phyloP scores from a whole-genome alignment of 2,888 invertebrate genomes.

The Lobophora halterata region DNA sequence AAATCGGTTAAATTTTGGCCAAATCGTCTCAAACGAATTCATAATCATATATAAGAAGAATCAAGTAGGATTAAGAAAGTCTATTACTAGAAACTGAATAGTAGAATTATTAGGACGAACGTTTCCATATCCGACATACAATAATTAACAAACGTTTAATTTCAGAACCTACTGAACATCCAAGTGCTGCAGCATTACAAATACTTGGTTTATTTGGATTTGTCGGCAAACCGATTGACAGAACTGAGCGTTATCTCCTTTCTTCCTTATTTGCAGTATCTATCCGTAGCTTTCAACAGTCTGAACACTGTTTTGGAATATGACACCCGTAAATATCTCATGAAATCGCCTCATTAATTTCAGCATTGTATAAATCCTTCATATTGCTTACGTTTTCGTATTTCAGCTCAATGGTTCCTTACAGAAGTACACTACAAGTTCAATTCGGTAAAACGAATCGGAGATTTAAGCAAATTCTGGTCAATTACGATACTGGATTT shows the following conservation, averaged over 20 bases:
- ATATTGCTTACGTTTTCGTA: constrained; percentile 30
- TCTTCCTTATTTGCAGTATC: constrained; percentile 78
- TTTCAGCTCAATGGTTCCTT: constrained; percentile 79
- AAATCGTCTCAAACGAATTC: too few relatives aligned
- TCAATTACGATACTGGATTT: constrained; percentile 81
- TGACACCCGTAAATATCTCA: constrained; percentile 62
- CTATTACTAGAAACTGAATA: too few relatives aligned
- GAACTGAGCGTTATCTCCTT: constrained; percentile 73
- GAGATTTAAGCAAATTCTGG: constrained; percentile 81
- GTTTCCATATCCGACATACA: background rate
- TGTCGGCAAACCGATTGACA: constrained; percentile 78
- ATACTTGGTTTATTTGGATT: constrained; percentile 81
- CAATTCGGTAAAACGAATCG: constrained; percentile 77
- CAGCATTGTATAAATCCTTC: constrained; percentile 1
- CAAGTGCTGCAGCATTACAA: constrained; percentile 75
- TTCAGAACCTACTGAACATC: constrained; percentile 69
- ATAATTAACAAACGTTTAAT: constrained; percentile 18
- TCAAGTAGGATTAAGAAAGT: too few relatives aligned
- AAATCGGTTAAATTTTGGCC: too few relatives aligned
- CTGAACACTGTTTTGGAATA: constrained; percentile 77
- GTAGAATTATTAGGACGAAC: too few relatives aligned
- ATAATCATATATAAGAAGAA: too few relatives aligned
- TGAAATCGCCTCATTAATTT: background rate
- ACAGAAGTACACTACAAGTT: constrained; percentile 81
- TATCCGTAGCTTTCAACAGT: constrained; percentile 80